Evolutionary conservation across 2,888 invertebrate genomes (phyloP), one percentile per base, ranked within the genome.

Genomic region (Rhogogaster chlorosoma): DNA sequence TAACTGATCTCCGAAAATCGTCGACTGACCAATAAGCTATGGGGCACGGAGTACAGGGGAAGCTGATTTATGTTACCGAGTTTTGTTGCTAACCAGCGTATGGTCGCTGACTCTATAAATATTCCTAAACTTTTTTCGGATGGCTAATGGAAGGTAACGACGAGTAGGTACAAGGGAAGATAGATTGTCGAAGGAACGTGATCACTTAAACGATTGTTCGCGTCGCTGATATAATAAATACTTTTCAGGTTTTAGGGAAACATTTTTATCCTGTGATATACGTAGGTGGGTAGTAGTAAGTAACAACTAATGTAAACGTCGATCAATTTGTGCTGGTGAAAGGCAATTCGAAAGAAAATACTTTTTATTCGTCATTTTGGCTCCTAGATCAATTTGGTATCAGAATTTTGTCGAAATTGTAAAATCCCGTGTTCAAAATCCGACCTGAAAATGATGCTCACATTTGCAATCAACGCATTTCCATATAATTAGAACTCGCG

Each of bases 1-100:
- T 53, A 77, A 77, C 77, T 77, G 15, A 77, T 77, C n/a, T 53
- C 18, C 53, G n/a, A n/a, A n/a, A 38, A 42, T 42, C 71, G 32
- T n/a, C 53, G 0, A 77, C 18, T 77, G 77, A 53, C 53, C 77
- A 32, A 32, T 2, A 77, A 38, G n/a, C 77, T 18, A 29, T 15
- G 9, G 9, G 36, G 32, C 18, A 38, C 77, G 29, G 32, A 32
- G 18, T 9, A 9, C 4, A 29, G 9, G 12, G 18, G 53, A 53
- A 77, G 38, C 18, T 73, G 73, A 73, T 73, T 73, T n/a, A 73
- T 38, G 42, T 38, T 42, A 73, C 15, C 6, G 18, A 67, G 67
- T 67, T 67, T 67, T 15, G 32, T 67, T 29, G 32, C 67, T 67
- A 32, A 32, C 1, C 32, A 32, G 32, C 67, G 32, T 18, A 32